A percentile compares a stretch with the other conserved stretches of the same genome.
These are phyloP conservation scores for Criorhina ranunculi DNA, from an alignment of 2,888 invertebrate species.

Conservation along the genomic window DNA sequence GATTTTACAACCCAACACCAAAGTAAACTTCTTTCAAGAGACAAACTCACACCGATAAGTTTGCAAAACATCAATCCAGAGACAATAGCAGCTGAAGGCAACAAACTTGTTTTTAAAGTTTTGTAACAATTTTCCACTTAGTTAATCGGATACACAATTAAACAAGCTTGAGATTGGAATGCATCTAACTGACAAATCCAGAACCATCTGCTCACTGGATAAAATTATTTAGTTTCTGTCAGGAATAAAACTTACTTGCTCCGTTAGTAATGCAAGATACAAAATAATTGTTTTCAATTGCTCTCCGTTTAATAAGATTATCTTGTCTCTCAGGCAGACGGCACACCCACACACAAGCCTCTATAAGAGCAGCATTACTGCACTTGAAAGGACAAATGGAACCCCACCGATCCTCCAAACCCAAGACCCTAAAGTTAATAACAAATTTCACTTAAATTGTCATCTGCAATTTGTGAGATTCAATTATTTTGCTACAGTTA, in stretches of 20 bases:
- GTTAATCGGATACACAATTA: too few species aligned
- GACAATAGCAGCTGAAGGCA: too few species aligned
- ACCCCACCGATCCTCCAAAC: slow-evolving; percentile 5
- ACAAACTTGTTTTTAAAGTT: too few species aligned
- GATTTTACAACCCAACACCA: too few species aligned
- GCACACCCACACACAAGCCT: neutral
- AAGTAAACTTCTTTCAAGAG: too few species aligned
- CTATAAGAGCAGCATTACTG: neutral
- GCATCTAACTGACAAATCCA: too few species aligned
- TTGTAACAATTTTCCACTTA: too few species aligned
- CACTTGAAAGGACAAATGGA: slow-evolving; percentile 6
- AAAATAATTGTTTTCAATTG: slow-evolving; percentile 1
- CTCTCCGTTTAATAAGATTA: slow-evolving; percentile 14
- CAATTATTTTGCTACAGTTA: slow-evolving; percentile 71
- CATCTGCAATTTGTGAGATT: slow-evolving; percentile 75
- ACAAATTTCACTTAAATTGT: slow-evolving; percentile 75
- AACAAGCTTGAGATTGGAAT: too few species aligned
- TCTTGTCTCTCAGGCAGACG: slow-evolving; percentile 2
- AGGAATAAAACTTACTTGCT: neutral
- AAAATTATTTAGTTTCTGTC: too few species aligned
- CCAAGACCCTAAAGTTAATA: slow-evolving; percentile 45
- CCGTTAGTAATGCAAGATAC: neutral
- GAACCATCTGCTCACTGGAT: too few species aligned
- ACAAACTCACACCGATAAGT: too few species aligned
- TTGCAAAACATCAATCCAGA: too few species aligned